Percentiles rank a stretch among this genome's conserved stretches.
These are phyloP conservation scores for Arenaria interpres DNA, from an alignment of 2,113 vertebrate species.

Conservation along the genomic window DNA sequence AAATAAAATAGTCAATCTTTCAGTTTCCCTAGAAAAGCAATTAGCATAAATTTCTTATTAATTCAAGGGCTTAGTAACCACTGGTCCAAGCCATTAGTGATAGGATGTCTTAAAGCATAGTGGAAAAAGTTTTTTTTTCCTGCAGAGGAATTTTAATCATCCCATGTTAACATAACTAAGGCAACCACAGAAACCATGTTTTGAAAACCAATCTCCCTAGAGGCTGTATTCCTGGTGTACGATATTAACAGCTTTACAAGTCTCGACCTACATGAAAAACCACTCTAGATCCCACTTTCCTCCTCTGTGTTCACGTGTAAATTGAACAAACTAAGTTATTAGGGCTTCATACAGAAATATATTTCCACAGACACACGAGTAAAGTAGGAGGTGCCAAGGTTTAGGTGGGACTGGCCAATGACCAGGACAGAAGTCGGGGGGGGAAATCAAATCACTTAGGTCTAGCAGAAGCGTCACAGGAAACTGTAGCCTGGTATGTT, in stretches of 20 bases:
- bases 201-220: neutral
- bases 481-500: neutral
- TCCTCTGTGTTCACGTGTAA: neutral
- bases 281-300: neutral
- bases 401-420: too few relatives aligned
- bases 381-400: neutral
- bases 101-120: neutral
- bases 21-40: neutral
- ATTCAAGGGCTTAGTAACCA: neutral
- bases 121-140: neutral
- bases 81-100: neutral
- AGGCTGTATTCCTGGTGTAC: neutral
- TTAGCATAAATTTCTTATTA: neutral
- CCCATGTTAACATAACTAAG: neutral
- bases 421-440: rapidly evolving
- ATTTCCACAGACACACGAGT: neutral
- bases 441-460: neutral
- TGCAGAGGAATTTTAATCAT: slow-evolving; percentile 4
- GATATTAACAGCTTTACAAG: neutral
- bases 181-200: slow-evolving; percentile 12
- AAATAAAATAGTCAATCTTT: neutral
- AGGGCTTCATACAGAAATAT: neutral
- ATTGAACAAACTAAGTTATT: neutral
- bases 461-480: neutral
- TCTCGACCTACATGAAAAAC: neutral